Evolutionary conservation across 2,113 vertebrate species (phyloP), one percentile per base, ranked within the genome.

Genomic region (Rallus limicola): DNA sequence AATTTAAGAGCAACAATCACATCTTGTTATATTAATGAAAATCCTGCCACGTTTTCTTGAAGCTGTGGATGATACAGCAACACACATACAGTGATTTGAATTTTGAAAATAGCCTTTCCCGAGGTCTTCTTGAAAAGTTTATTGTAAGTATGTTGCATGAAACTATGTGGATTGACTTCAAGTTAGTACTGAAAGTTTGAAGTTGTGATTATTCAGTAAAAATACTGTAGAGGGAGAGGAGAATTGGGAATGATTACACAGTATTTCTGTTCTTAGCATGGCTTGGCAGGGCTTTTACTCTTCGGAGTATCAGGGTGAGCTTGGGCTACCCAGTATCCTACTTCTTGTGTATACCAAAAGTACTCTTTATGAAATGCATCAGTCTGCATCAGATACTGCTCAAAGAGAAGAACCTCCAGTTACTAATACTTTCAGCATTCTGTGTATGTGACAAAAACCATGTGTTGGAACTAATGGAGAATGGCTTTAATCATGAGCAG

Each of bases 1-100:
- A 96, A 95, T 63, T n/a, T 84, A 77, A 58, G 84, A 87, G 29
- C 77, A 92, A 59, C 48, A 82, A 56, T 71, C 75, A 56, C 46
- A 6, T 75, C 28, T 85, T 65, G 6, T 38, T 95, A 65, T 63
- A 86, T 36, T 82, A 92, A 20, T 82, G 80, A 75, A 87, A 82
- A 16, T 58, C 82, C 6, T 86, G 11, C 40, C 46, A 36, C 29
- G 29, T 40, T 59, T 80, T 72, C 21, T 86, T 79, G 55, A 68
- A 88, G 25, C 83, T 28, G 17, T 65, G 36, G 64, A n/a, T 68
- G 67, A 44, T 95, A n/a, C 58, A 67, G 34, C 52, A 84, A 15
- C 46, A 58, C 5, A 38, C 20, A 55, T 52, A 33, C 2, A 34
- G 44, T 29, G 58, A 53, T 75, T 31, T 79, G 50, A 86, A 75